Percentiles rank a stretch among this genome's conserved stretches.
Evolutionary conservation across 2,797 vertebrate species (phyloP).

Genomic region (Philypnodon macrostomus): DNA sequence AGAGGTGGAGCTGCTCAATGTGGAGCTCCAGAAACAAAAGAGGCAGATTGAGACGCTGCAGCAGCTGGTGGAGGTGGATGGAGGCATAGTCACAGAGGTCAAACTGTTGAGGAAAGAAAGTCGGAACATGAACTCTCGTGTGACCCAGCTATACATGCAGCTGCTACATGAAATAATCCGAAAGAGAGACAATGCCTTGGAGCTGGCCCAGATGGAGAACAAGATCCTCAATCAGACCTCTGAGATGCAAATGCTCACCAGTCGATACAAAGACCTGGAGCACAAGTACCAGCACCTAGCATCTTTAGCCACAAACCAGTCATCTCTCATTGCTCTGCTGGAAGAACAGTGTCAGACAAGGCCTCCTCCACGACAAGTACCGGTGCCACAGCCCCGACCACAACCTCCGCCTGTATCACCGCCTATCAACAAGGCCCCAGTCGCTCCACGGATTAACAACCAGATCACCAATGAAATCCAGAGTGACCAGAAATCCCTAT

Average conservation of each 20-base stretch:
- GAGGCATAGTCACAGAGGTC: constrained; percentile 96
- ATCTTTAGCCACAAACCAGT: constrained; percentile 91
- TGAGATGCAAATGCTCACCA: constrained; percentile 91
- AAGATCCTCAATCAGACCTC: constrained; percentile 96
- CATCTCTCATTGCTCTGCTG: constrained; percentile 85
- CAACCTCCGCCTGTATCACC: constrained; percentile 69
- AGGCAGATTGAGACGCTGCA: constrained; percentile 95
- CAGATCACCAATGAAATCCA: constrained; percentile 98
- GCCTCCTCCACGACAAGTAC: constrained; percentile 55
- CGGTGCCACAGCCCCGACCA: constrained; percentile 64
- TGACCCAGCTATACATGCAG: constrained; percentile 99
- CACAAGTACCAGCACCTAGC: constrained; percentile 96
- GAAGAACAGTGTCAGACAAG: constrained; percentile 91
- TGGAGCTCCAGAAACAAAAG: constrained; percentile 95
- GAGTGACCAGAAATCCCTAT: constrained; percentile 89
- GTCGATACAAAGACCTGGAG: constrained; percentile 95
- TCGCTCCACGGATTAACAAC: constrained; percentile 83
- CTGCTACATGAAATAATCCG: constrained; percentile 97
- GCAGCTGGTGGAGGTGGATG: constrained; percentile 96
- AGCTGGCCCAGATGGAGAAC: constrained; percentile 95
- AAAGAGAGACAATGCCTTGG: constrained; percentile 94
- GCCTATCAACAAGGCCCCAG: constrained; percentile 79
- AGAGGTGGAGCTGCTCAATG: constrained; percentile 91
- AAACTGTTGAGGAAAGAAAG: constrained; percentile 97
- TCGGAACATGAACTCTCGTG: constrained; percentile 97